phyloP scores from a whole-genome alignment of 1,140 invertebrate species.

The Dolichoris vasculosae region DNA sequence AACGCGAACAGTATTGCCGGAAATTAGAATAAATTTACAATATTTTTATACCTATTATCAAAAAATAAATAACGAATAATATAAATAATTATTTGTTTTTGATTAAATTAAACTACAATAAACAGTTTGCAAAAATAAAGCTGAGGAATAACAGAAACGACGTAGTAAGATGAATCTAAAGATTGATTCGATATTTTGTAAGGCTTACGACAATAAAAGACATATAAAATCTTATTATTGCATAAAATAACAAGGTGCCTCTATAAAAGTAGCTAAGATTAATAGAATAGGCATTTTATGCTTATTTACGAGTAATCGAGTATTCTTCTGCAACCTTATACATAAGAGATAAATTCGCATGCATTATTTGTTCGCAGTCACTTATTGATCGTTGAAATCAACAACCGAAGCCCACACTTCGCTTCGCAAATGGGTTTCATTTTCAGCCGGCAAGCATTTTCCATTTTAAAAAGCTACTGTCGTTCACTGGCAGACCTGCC shows the following conservation, averaged over 20 bases:
- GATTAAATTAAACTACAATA: no score
- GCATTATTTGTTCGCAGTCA: neutral
- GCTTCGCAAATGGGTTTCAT: neutral
- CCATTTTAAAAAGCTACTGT: constrained; percentile 7
- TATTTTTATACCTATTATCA: no score
- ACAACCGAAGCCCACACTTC: constrained; percentile 1
- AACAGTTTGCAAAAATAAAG: no score
- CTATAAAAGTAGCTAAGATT: neutral
- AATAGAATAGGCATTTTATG: neutral
- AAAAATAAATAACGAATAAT: no score
- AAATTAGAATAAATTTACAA: no score
- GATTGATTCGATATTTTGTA: neutral
- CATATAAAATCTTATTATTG: no score
- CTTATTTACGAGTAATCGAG: neutral
- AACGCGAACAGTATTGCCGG: no score
- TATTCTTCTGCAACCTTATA: neutral
- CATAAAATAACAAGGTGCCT: neutral
- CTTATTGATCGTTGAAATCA: neutral
- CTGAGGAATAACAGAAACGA: neutral
- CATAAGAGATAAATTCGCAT: neutral
- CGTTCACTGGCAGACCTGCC: no score
- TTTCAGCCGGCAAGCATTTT: neutral
- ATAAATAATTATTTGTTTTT: no score
- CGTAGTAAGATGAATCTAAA: neutral
- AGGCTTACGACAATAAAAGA: neutral